Conservation (phyloP, 2,888 invertebrate species). For the Gymnocheta viridis region DNA sequence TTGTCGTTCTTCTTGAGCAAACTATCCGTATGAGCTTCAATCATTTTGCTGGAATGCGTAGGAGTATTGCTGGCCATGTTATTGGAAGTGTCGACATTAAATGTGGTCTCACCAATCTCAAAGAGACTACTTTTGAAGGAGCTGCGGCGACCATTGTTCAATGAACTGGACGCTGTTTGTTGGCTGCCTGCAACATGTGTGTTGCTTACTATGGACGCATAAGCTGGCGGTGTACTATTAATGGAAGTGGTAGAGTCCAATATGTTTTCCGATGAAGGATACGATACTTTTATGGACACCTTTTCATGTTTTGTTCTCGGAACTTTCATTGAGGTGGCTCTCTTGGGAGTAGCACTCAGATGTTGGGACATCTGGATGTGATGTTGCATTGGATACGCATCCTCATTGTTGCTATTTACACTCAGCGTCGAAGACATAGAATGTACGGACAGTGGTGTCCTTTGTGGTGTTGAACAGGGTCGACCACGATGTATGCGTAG, state of each 20-base stretch:
- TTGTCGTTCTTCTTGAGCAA: constrained; percentile 78
- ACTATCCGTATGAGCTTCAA: constrained; percentile 47
- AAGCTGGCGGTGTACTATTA: constrained; percentile 76
- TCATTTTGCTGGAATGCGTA: background rate
- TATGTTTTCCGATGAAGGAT: constrained; percentile 89
- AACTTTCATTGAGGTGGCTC: constrained; percentile 83
- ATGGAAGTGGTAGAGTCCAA: constrained; percentile 73
- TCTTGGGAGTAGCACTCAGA: constrained; percentile 82
- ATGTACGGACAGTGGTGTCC: constrained; percentile 84
- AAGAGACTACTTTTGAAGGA: constrained; percentile 79
- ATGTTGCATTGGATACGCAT: constrained; percentile 72
- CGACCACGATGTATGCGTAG: constrained; percentile 93
- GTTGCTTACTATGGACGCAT: constrained; percentile 73
- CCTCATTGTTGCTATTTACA: constrained; percentile 82
- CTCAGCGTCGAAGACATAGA: constrained; percentile 86
- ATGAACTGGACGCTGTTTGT: constrained; percentile 71
- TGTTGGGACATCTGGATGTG: constrained; percentile 54
- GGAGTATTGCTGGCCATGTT: background rate
- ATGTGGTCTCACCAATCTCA: constrained; percentile 80
- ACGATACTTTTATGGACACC: constrained; percentile 92
- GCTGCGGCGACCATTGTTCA: constrained; percentile 77
- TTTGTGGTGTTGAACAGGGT: constrained; percentile 83
- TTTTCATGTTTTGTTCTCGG: constrained; percentile 87
- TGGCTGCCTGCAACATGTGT: constrained; percentile 61
- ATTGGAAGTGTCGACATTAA: constrained; percentile 75